Base-by-base conservation (phyloP, 37 sponge, comb jelly and placozoan species). In the Halisarca cf. caerulea region DNA sequence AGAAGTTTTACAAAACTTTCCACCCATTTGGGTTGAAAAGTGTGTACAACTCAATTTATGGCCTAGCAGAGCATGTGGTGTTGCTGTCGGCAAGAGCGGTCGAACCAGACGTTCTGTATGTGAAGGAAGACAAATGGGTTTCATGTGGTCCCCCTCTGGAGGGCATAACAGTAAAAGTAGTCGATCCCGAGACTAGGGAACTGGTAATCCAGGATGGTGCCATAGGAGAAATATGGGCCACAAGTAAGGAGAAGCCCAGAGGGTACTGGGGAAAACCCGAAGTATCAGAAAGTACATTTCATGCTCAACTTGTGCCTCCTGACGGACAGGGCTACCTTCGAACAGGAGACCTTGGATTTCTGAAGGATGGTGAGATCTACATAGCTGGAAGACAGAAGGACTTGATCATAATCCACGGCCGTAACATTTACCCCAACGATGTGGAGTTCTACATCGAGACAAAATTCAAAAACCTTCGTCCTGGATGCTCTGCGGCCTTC, bases 211-310 rank as follows among this genome's bases (percentile, higher is more conserved):
- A 11, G 6, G 88, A 88, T 17, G 79, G 88, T 18, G 79, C 74
- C 40, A 66, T 61, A 6, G 88, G 84, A 51, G 88, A 88, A 58
- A 64, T 88, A 44, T 88, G 88, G 83, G 84, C 83, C 28, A 32
- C 83, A 37, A 83, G 84, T 27, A 35, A 62, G 30, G 83, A 66
- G 7, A 88, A 83, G 78, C 57, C 79, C 32, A 18, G 45, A n/a
- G 88, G 88, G 38, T 88, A 88, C 69, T 88, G 88, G 88, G 64
- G 44, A n/a, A 83, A 83, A 36, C 83, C 71, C 21, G 69, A 75
- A 0, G 15, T 66, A 27, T 45, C 88, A 25, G 38, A 82, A 60
- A 21, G 21, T 6, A 74, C 75, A 17, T 88, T 88, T 27, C 58
- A 66, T 28, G 79, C 79, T 15, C 37, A 88, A 75, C 54, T 78